Evolutionary conservation across 2,888 invertebrate genomes (phyloP), one percentile per base, ranked within the genome.

Genomic region (Trisateles emortualis): DNA sequence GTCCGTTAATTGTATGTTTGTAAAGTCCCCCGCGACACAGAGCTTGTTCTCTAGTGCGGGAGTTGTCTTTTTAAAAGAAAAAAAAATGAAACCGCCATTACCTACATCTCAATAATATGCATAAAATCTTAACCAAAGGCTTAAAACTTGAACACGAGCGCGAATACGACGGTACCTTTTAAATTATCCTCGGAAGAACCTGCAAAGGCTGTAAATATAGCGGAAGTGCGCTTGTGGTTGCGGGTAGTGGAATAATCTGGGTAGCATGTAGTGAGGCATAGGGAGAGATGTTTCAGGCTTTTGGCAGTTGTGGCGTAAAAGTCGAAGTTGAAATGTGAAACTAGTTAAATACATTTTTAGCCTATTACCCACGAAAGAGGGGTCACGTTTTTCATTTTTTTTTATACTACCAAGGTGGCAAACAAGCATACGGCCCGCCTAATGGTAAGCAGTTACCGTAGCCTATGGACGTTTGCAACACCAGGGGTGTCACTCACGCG

Each of bases 131-230:
- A 11, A 29, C 29, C 14, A 26, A 29, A 29, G 3, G 3, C 29
- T 41, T 14, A 26, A 45, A 42, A 36, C 32, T 45, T 46, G 54
- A 54, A 42, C 39, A 50, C 52, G 40, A 24, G 3, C 29, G 48
- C 36, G 51, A 51, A 46, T 38, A 38, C 42, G 16, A 40, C 22
- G 14, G 40, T 45, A 39, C 50, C 40, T 42, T 56, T 57, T 49
- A 61, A 64, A 66, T 64, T 56, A 68, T 62, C 58, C 57, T 49
- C 47, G 52, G 50, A 57, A 57, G 54, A 68, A 56, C 42, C 41
- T 51, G 11, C 32, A 11, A 50, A 56, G 59, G 46, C 40, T 45
- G 52, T 53, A 53, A 44, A 52, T 56, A 53, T 56, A 66, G 52
- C 35, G 50, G 24, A 48, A 61, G 42, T 45, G 33, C 38, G 35